phyloP scores from a whole-genome alignment of 2,888 invertebrate genomes.

The Galeopsomyia nigrocyanea region DNA sequence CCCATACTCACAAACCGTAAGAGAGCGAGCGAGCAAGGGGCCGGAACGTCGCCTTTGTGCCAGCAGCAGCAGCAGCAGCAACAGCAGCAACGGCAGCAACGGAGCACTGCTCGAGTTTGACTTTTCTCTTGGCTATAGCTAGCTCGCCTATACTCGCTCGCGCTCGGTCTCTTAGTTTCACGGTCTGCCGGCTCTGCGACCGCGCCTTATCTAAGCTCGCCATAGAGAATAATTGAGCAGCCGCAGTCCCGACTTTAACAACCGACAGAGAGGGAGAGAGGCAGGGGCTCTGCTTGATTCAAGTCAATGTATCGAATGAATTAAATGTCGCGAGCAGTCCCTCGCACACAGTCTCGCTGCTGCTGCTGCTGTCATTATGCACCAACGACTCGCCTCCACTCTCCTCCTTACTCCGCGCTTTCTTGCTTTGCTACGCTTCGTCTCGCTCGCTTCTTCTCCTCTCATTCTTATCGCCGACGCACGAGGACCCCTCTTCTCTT shows the following conservation, averaged over 20 bases:
- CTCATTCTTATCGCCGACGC: constrained; percentile 22
- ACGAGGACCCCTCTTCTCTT: constrained; percentile 8
- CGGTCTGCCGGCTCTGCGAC: constrained; percentile 60
- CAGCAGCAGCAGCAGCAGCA: constrained; percentile 8
- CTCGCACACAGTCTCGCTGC: neutral
- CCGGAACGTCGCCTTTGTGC: constrained; percentile 42
- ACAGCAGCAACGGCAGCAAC: neutral
- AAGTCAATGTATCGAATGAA: constrained; percentile 47
- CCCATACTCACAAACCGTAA: constrained; percentile 39
- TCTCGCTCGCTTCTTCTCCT: constrained; percentile 3
- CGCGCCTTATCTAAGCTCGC: constrained; percentile 61
- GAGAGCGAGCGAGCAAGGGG: constrained; percentile 22
- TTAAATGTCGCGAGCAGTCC: constrained; percentile 36
- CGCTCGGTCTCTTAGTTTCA: constrained; percentile 56
- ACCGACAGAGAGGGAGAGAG: neutral
- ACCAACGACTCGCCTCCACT: neutral
- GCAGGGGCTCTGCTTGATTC: constrained; percentile 30
- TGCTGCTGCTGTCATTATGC: constrained; percentile 45
- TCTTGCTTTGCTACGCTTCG: constrained; percentile 3
- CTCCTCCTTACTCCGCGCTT: too few species aligned
- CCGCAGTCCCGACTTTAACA: constrained; percentile 31
- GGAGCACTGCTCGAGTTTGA: constrained; percentile 28
- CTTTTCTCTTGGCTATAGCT: constrained; percentile 22
- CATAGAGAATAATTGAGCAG: constrained; percentile 48
- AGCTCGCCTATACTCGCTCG: too few species aligned